phyloP scores from a whole-genome alignment of 2,888 invertebrate species.

The Junonia oenone region DNA sequence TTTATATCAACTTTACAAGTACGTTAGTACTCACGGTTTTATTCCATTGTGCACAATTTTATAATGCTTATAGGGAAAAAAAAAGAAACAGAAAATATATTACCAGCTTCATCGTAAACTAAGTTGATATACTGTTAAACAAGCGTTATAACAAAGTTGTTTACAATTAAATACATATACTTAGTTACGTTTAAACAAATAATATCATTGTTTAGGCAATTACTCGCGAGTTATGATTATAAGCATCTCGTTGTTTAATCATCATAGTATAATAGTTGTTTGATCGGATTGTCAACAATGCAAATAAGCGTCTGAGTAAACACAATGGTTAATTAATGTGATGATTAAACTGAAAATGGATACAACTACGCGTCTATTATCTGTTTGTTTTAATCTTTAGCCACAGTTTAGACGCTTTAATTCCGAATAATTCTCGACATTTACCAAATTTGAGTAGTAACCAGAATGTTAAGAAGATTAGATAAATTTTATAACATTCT shows the following conservation, averaged over 20 bases:
- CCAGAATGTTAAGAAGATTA: too few species aligned
- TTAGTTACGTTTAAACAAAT: constrained; percentile 17
- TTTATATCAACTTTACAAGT: too few species aligned
- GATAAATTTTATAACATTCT: too few species aligned
- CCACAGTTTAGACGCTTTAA: constrained; percentile 33
- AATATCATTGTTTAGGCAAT: constrained; percentile 25
- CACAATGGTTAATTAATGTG: constrained; percentile 68
- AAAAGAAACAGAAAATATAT: neutral
- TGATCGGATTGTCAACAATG: constrained; percentile 63
- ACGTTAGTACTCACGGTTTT: neutral
- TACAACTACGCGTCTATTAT: constrained; percentile 61
- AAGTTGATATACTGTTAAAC: neutral
- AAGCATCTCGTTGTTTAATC: constrained; percentile 43
- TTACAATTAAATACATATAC: constrained; percentile 4
- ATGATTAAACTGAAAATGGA: constrained; percentile 67
- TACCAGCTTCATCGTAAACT: neutral
- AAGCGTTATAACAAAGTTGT: neutral
- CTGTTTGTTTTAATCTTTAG: constrained; percentile 47
- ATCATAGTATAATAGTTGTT: constrained; percentile 58
- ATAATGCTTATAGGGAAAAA: neutral
- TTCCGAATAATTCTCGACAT: too few species aligned
- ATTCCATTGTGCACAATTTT: neutral
- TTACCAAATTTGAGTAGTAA: too few species aligned
- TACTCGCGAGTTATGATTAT: constrained; percentile 28
- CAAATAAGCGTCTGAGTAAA: constrained; percentile 65